Conservation (phyloP, 2,888 invertebrate genomes). For the Aelia acuminata region DNA sequence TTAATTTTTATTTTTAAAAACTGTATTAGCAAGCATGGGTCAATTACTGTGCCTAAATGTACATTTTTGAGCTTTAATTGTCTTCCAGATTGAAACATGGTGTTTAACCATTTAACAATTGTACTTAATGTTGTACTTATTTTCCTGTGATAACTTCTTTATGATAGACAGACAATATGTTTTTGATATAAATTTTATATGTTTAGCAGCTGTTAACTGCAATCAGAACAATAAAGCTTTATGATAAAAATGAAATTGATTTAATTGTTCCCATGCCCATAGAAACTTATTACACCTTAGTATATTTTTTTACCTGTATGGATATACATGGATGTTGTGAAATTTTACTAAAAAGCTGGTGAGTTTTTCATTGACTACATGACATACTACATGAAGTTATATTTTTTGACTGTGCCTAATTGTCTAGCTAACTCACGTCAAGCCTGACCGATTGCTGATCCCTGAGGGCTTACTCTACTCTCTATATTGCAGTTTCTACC, state of each 20-base stretch:
- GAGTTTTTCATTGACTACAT: too few relatives aligned
- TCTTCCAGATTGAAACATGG: slow-evolving; percentile 44
- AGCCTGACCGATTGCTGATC: too few relatives aligned
- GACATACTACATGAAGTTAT: too few relatives aligned
- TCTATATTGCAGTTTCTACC: too few relatives aligned
- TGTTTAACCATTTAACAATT: slow-evolving; percentile 15
- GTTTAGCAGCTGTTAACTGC: neutral
- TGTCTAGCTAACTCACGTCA: too few relatives aligned
- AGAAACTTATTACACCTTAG: neutral
- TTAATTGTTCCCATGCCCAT: neutral
- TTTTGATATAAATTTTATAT: slow-evolving; percentile 23
- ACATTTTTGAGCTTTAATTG: slow-evolving; percentile 50
- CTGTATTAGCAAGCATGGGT: slow-evolving; percentile 32
- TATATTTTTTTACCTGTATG: neutral
- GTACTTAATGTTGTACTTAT: slow-evolving; percentile 56
- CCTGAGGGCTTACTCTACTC: too few relatives aligned
- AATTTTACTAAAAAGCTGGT: too few relatives aligned
- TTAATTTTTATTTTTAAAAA: neutral
- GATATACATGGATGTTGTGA: neutral
- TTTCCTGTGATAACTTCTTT: slow-evolving; percentile 52
- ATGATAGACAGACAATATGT: slow-evolving; percentile 25
- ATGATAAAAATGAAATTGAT: neutral
- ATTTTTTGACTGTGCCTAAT: too few relatives aligned
- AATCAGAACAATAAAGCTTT: neutral
- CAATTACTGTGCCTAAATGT: slow-evolving; percentile 40